Evolutionary conservation across 1,140 invertebrate genomes (phyloP), one percentile per base, ranked within the genome.

Genomic region (Homalodisca vitripennis): DNA sequence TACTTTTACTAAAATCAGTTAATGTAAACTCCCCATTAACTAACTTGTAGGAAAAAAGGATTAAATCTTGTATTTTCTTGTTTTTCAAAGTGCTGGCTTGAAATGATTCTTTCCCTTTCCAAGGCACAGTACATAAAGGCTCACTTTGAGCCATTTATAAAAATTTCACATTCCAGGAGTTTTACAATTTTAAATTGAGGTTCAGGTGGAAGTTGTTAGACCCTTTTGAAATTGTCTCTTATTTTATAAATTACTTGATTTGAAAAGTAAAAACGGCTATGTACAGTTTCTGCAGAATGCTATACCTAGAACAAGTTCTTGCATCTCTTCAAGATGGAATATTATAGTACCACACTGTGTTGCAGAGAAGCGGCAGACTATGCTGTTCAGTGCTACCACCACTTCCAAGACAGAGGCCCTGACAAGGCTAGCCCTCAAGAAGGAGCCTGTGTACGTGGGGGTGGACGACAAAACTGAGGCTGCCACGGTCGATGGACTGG

Each of bases 321-420:
- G 6, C 34, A 10, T 10, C 6, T 17, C 34, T 10, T 41, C 6
- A 41, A 41, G 17, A 41, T 10, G 17, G 34, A 41, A 10, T 41
- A 10, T 17, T 41, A 6, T 41, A 17, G 34, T 17, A 10, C 6
- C 34, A 41, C 34, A 41, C 17, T 10, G 17, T 10, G 34, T 41
- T 6, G 6, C 78, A 98, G 95, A 97, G 84, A 88, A 89, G 64
- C 85, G 98, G 70, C 97, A 99, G 83, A 99, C 98, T 0, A 97
- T 99, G 95, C 79, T 99, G 32, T 99, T 99, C 77, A 98, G 97
- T 82, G 98, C 98, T 0, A 99, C 98, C 26, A 92, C 97, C 76
- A 96, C 95, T 0, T 87, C 92, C 73, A 97, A 97, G 82, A 97
- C 93, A 0, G 91, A 99, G 81, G 90, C 93, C 73, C 82, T 99